phyloP scores from a whole-genome alignment of 2,113 vertebrate genomes.

The Chaetodon trifascialis region DNA sequence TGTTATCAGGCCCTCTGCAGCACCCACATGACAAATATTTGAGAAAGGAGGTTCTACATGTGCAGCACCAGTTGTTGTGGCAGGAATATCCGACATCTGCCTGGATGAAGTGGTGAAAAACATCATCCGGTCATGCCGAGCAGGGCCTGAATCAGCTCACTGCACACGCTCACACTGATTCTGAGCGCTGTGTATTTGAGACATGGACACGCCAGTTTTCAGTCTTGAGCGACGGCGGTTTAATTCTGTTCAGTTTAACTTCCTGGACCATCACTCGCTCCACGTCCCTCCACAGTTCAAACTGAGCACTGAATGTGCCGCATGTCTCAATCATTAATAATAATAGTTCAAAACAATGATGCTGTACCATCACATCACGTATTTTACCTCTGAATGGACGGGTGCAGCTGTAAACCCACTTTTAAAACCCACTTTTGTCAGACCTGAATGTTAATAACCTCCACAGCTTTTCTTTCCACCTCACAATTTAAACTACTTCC shows the following conservation, averaged over 20 bases:
- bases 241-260: slow-evolving; percentile 10
- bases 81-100: slow-evolving; percentile 29
- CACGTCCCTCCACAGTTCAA: background rate
- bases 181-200: background rate
- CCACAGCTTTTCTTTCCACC: background rate
- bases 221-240: background rate
- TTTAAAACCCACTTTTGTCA: too few relatives aligned
- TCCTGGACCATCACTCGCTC: slow-evolving; percentile 1
- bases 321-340: background rate
- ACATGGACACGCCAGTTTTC: slow-evolving; percentile 22
- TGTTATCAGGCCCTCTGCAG: slow-evolving; percentile 46
- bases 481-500: background rate
- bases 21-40: slow-evolving; percentile 80
- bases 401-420: background rate
- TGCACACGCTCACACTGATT: background rate
- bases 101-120: slow-evolving; percentile 1
- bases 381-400: background rate
- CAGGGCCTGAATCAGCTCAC: background rate
- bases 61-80: background rate
- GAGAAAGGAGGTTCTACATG: slow-evolving; percentile 64
- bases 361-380: background rate
- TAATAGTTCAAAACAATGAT: background rate
- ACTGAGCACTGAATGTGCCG: background rate
- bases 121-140: slow-evolving; percentile 8
- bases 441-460: background rate